phyloP scores from a whole-genome alignment of 2,888 invertebrate species.

The Pristionchus entomophagus region DNA sequence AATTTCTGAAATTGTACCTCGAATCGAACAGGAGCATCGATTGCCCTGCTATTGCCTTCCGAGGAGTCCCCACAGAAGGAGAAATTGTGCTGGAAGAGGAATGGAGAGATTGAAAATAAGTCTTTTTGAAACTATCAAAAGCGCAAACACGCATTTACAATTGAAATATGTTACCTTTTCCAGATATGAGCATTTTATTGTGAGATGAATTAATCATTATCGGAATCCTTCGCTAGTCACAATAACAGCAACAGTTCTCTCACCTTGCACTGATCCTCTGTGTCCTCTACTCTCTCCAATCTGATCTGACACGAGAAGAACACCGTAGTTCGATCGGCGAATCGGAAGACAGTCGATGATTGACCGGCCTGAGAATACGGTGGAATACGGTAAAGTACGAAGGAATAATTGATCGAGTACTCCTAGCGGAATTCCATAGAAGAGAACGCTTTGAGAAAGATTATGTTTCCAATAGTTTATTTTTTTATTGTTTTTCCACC shows the following conservation, averaged over 20 bases:
- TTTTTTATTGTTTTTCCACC: too few species aligned
- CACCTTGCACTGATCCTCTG: constrained; percentile 5
- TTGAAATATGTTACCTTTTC: too few species aligned
- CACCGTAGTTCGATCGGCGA: constrained; percentile 71
- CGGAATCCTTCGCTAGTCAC: too few species aligned
- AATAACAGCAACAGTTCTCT: too few species aligned
- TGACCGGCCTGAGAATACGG: constrained; percentile 59
- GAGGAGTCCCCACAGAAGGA: constrained; percentile 16
- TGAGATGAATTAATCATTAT: too few species aligned
- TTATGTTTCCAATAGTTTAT: too few species aligned
- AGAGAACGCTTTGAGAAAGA: too few species aligned
- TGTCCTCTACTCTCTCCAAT: constrained; percentile 50
- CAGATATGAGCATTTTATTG: too few species aligned
- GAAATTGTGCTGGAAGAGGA: constrained; percentile 14
- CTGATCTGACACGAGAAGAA: constrained; percentile 72
- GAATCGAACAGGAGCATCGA: constrained; percentile 6
- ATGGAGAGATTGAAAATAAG: neutral
- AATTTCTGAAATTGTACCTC: constrained; percentile 1
- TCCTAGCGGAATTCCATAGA: too few species aligned
- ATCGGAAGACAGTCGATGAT: constrained; percentile 69
- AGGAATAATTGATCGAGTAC: too few species aligned
- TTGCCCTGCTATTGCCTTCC: neutral
- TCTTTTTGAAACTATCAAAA: neutral
- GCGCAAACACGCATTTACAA: too few species aligned
- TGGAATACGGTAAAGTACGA: neutral